These are phyloP conservation scores for Slavum lentiscoides DNA, from an alignment of 2,888 invertebrate genomes.

Conservation along the genomic window DNA sequence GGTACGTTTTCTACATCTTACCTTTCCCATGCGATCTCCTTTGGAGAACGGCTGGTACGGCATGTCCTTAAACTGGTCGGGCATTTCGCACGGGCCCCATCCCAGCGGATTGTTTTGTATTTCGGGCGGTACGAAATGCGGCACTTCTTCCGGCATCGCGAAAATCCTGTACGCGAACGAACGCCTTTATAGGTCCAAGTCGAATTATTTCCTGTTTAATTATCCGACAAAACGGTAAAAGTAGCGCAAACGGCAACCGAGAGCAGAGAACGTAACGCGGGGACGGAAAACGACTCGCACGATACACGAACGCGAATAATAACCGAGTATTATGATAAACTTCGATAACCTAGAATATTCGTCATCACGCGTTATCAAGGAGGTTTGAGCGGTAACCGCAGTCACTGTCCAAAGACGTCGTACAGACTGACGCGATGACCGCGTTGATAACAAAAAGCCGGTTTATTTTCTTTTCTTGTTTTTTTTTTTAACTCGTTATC, in stretches of 20 bases:
- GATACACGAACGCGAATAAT: slow-evolving; percentile 11
- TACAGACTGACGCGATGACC: background rate
- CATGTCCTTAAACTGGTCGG: slow-evolving; percentile 92
- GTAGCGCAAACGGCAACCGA: background rate
- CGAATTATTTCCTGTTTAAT: background rate
- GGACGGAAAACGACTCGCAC: no score
- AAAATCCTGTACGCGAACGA: background rate
- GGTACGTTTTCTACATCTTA: slow-evolving; percentile 59
- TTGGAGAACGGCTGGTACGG: slow-evolving; percentile 99
- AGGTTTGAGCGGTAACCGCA: background rate
- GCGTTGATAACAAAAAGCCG: slow-evolving; percentile 1
- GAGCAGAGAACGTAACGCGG: no score
- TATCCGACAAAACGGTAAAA: background rate
- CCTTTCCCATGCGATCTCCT: slow-evolving; percentile 96
- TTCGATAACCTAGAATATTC: slow-evolving; percentile 37
- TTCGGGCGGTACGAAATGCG: slow-evolving; percentile 71
- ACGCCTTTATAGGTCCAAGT: background rate
- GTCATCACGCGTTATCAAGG: slow-evolving; percentile 39
- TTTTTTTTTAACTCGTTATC: no score
- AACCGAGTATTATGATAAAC: slow-evolving; percentile 15
- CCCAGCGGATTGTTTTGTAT: slow-evolving; percentile 86
- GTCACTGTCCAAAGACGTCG: background rate
- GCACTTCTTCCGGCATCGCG: slow-evolving; percentile 52
- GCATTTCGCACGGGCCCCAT: slow-evolving; percentile 96
- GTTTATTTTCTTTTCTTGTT: no score